Evolutionary conservation across 2,113 vertebrate genomes (phyloP), one percentile per base, ranked within the genome.

Genomic region (Muntiacus muntjak): DNA sequence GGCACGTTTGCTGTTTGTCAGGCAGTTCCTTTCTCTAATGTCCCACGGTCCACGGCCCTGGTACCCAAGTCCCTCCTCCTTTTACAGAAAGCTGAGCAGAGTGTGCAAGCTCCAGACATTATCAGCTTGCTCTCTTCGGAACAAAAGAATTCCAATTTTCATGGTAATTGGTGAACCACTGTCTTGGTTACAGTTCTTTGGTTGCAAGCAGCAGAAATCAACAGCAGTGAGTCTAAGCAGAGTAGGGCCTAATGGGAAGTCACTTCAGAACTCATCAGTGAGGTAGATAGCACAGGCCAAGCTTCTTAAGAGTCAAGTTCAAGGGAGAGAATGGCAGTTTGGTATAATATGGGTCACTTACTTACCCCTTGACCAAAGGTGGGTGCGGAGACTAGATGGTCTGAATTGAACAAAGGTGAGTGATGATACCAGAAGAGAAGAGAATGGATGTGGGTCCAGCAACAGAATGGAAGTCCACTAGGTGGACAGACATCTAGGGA

Each of bases 1-100:
- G 97, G 96, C 96, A 98, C 40, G 8, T 15, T 5, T 47, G 93
- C 91, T 93, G 26, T 96, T 96, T 64, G 40, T 94, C 97, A 96
- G 79, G 36, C 90, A 95, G 67, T 93, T 98, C 71, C 52, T 97
- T 97, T 97, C 97, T 78, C 93, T n/a, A 85, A 81, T 0, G 10
- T 87, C 47, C 54, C 94, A 55, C 0, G 13, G 91, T 95, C 94
- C 50, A 3, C 1, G 36, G 94, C 88, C 55, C 93, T 78, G 88
- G 93, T 1, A 8, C 86, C 78, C 0, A 10, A 43, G 76, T 67
- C 79, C 54, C 79, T 52, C 84, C 67, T 83, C 50, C n/a, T 92
- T 9, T 57, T 16, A 17, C 52, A 78, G 85, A 96, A 40, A 88
- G 90, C 89, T 58, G 55, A 95, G 81, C 21, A 8, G 74, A 79